Base-by-base conservation (phyloP, 1,140 invertebrate genomes). In the Catajapyx aquilonaris region DNA sequence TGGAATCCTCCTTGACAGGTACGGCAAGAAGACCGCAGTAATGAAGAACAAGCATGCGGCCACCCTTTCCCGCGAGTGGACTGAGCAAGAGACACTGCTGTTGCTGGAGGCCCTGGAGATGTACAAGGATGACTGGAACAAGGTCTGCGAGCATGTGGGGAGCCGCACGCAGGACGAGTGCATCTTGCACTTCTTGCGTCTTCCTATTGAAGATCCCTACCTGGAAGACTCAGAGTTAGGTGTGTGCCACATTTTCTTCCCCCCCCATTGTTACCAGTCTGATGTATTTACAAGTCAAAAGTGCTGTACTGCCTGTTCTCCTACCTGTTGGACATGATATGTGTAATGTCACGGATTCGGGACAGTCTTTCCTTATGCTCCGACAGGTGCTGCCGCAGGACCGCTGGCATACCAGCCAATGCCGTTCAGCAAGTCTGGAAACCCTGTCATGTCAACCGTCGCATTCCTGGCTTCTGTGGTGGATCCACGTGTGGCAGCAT, bases 71-170 rank as follows among this genome's bases (percentile, higher is more conserved):
- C 66, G 91, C 16, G 93, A 97, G 49, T 99, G 95, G 95, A 94
- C 86, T 0, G 91, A 98, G 51, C 93, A 98, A 53, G 95, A 99
- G 62, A 97, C 93, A 0, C 64, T 99, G 10, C 60, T 97, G 2
- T 55, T 99, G 11, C 63, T 99, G 5, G 95, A 99, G 56, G 95
- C 77, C 3, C 58, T 99, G 37, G 95, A 99, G 62, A 65, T 98
- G 65, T 95, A 91, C 60, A 93, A 93, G 55, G 95, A 99, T 60
- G 95, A 99, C 59, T 99, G 95, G 95, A 99, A 99, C 63, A 90
- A 96, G 60, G 83, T 90, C 1, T 90, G 85, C 48, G 91, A 95
- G 52, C 91, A 97, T 56, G 90, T 97, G 0, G 93, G 91, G n/a
- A 85, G 84, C 20, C 69, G 94, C 21, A 97, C 91, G 1, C 94